phyloP scores from a whole-genome alignment of 2,888 invertebrate genomes.

The Tipula lateralis region DNA sequence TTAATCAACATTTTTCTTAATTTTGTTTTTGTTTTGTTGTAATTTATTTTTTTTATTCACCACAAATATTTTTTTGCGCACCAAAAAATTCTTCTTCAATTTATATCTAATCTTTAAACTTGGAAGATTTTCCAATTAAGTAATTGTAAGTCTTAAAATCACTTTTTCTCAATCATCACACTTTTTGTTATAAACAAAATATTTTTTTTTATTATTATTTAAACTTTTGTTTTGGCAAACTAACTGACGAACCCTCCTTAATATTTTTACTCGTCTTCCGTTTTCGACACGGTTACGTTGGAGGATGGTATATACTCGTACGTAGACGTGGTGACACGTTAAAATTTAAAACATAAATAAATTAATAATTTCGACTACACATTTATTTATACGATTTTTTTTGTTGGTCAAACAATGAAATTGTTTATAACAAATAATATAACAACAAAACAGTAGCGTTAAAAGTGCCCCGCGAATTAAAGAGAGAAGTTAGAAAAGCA shows the following conservation, averaged over 20 bases:
- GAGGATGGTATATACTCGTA: neutral
- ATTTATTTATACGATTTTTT: constrained; percentile 4
- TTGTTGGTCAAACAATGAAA: neutral
- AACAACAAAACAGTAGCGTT: neutral
- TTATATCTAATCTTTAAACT: neutral
- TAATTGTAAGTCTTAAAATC: neutral
- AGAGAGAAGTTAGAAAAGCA: neutral
- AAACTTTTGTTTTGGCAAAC: neutral
- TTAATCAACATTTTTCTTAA: neutral
- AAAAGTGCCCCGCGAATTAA: neutral
- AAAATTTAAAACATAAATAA: neutral
- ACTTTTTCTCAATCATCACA: neutral
- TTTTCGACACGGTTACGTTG: neutral
- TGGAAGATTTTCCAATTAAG: neutral
- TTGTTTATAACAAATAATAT: neutral
- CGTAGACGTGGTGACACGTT: neutral
- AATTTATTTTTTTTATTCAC: neutral
- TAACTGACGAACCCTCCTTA: neutral
- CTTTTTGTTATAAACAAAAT: neutral
- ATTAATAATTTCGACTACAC: neutral
- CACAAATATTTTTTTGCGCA: neutral
- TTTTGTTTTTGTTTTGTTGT: neutral
- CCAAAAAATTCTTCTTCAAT: neutral
- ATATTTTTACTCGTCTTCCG: neutral
- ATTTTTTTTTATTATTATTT: neutral